Evolutionary conservation across 2,113 vertebrate genomes (phyloP), one percentile per base, ranked within the genome.

Genomic region (Athene noctua): DNA sequence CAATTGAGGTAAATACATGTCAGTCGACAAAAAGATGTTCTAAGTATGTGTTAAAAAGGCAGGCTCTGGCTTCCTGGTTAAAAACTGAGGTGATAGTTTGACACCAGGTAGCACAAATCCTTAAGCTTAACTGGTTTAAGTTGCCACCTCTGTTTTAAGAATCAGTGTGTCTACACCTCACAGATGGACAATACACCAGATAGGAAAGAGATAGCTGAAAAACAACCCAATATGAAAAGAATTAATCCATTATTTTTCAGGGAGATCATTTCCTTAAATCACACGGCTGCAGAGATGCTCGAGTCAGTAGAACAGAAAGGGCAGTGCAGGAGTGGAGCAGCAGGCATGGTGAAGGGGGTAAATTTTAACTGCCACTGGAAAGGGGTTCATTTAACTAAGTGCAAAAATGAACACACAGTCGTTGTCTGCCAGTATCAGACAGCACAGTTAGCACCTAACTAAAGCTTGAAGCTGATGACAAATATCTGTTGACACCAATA

Each of bases 291-390:
- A 80, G 44, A 80, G 51, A 54, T 26, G 25, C 15, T 36, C 4
- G 27, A 52, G 65, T 21, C 47, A 30, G 52, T 5, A 13, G 49
- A 42, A 55, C 18, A 54, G 71, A 30, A 63, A 21, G 30, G 49
- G 67, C n/a, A 46, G n/a, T 10, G 73, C 54, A 49, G 27, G 68
- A 19, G 7, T n/a, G 51, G 59, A 77, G 36, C 3, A 66, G 59
- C 42, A 44, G 79, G 47, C 8, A 14, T 2, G 5, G 6, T 1
- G 1, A 51, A 44, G 36, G 13, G 34, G 19, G 10, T 3, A 13
- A 15, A 10, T 38, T 40, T 13, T 16, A 62, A 10, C 27, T 32
- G 54, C 15, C n/a, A 19, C 47, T 9, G 27, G 52, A 4, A 72
- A 62, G 46, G 1, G 14, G n/a, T 29, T 87, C 27, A 1, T 40